Conservation (phyloP, 2,113 vertebrate species). For the Elgaria multicarinata region DNA sequence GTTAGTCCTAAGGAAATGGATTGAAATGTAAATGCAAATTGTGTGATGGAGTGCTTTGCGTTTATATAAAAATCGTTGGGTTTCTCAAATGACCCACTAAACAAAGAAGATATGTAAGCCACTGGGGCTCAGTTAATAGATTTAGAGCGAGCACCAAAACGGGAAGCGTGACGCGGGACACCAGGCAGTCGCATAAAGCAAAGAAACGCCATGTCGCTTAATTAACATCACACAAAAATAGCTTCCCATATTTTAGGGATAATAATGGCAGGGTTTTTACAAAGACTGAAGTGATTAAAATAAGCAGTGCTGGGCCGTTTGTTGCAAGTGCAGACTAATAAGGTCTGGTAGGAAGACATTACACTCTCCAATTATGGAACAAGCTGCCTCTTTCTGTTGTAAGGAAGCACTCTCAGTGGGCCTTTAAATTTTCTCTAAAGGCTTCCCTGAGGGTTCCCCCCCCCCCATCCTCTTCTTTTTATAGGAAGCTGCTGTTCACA, state of each 20-base stretch:
- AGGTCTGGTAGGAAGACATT: conserved; percentile 60
- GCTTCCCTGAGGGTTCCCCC: conserved; percentile 9
- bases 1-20: neutral
- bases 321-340: conserved; percentile 57
- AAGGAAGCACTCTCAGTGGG: conserved; percentile 38
- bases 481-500: conserved; percentile 34
- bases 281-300: conserved; percentile 55
- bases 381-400: conserved; percentile 55
- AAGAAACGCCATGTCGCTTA: conserved; percentile 55
- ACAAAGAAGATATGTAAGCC: conserved; percentile 61
- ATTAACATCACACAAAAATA: conserved; percentile 67
- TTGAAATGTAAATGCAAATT: neutral
- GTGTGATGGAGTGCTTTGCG: conserved; percentile 29
- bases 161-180: conserved; percentile 33
- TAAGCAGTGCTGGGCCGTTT: conserved; percentile 40
- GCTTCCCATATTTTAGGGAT: conserved; percentile 49
- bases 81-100: conserved; percentile 61
- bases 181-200: conserved; percentile 41
- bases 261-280: conserved; percentile 53
- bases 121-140: conserved; percentile 53
- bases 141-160: conserved; percentile 32
- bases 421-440: conserved; percentile 65
- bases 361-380: conserved; percentile 54
- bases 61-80: conserved; percentile 45
- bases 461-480: neutral